phyloP scores from a whole-genome alignment of 2,797 vertebrate species.

The Epinephelus malabaricus region DNA sequence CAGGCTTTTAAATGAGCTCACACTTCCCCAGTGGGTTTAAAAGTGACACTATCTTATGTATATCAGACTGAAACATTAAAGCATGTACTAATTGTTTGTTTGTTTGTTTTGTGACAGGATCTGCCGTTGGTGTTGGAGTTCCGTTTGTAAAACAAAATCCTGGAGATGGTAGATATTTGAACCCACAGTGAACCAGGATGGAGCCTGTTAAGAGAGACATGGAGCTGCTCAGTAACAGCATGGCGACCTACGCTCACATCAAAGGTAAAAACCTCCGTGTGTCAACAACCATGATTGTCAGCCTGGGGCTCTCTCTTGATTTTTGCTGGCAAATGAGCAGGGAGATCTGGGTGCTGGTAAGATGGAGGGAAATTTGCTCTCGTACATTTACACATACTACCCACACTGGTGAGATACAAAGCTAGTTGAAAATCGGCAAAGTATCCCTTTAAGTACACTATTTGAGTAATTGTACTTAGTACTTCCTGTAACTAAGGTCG shows the following conservation, averaged over 20 bases:
- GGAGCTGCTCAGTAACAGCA: slow-evolving; percentile 88
- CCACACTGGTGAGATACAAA: no score
- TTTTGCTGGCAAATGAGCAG: no score
- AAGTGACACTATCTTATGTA: neutral
- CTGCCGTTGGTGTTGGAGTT: slow-evolving; percentile 8
- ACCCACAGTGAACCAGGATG: slow-evolving; percentile 64
- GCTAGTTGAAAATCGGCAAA: no score
- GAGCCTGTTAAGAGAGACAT: slow-evolving; percentile 83
- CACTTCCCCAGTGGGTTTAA: neutral
- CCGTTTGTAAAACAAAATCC: neutral
- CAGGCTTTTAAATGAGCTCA: slow-evolving; percentile 12
- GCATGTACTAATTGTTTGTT: neutral
- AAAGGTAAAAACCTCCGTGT: slow-evolving; percentile 70
- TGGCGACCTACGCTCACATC: slow-evolving; percentile 86
- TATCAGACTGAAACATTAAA: neutral
- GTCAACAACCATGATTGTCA: neutral
- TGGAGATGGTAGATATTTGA: slow-evolving; percentile 51
- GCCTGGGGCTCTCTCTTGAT: neutral
- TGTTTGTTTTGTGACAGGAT: slow-evolving; percentile 46
- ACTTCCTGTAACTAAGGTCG: neutral
- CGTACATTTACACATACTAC: no score
- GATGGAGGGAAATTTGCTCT: no score
- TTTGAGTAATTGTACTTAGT: neutral
- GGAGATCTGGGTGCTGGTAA: no score
- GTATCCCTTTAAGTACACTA: neutral